phyloP scores from a whole-genome alignment of 2,113 vertebrate genomes.

The Otocyon megalotis region DNA sequence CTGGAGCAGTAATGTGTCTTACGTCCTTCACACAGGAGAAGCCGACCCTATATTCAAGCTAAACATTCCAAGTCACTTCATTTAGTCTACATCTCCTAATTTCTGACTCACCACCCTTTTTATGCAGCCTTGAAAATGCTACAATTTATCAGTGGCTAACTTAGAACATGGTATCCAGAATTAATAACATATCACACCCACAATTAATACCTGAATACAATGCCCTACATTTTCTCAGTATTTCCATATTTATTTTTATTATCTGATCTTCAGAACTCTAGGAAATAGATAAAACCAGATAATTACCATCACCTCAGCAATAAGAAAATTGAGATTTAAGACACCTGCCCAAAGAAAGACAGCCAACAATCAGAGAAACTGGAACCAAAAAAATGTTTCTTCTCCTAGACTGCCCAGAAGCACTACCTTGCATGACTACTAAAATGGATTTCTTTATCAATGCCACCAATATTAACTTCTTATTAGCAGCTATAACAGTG shows the following conservation, averaged over 20 bases:
- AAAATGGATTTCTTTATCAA: conserved; percentile 24
- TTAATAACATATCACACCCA: background rate
- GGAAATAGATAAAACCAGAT: conserved; percentile 42
- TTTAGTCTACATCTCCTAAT: background rate
- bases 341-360: conserved; percentile 3
- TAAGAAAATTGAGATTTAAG: conserved; percentile 53
- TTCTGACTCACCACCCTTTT: background rate
- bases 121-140: conserved; percentile 28
- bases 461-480: background rate
- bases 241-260: conserved; percentile 36
- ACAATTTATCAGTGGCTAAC: background rate
- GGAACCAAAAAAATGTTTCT: conserved; percentile 53
- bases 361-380: conserved; percentile 35
- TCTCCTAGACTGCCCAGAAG: conserved; percentile 28
- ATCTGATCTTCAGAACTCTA: conserved; percentile 49
- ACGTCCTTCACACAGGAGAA: background rate
- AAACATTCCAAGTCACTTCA: background rate
- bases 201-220: background rate
- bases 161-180: conserved; percentile 47
- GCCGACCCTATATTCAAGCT: background rate
- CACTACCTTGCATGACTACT: conserved; percentile 10
- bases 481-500: background rate
- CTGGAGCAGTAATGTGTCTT: conserved; percentile 29
- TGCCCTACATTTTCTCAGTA: conserved; percentile 55
- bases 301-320: conserved; percentile 44